Evolutionary conservation across 2,797 vertebrate species (phyloP), one percentile per base, ranked within the genome.

Genomic region (Fringilla coelebs): DNA sequence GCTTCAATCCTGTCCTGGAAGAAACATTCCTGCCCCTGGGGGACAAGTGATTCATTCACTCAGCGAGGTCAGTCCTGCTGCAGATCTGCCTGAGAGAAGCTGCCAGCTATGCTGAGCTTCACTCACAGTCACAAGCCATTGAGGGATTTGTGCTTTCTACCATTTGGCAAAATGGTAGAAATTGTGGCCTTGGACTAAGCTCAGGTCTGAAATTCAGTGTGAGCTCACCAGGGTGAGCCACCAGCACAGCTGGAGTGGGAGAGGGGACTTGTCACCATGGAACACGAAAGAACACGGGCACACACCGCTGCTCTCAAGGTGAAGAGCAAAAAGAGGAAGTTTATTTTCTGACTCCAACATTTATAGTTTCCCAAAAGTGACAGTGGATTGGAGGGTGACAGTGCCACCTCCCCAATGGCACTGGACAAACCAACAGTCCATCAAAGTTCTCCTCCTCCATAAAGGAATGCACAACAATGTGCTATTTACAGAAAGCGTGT

Each of bases 11-110:
- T 89, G 90, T 87, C 94, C 94, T 93, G 85, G 93, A 95, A 97
- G 91, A 94, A 95, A 82, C 89, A 97, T 97, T 96, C 87, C 88
- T 97, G 90, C 96, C 94, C 95, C 34, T 40, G 91, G 96, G 97
- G 94, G 96, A 96, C 93, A 96, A 96, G 95, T 92, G 95, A 97
- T 96, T 97, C 93, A 95, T 96, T 92, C 90, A 94, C 85, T 58
- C 90, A 66, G 14, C 93, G 96, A 95, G 97, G 96, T 96, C 97
- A 97, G 89, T 95, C 85, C 91, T 95, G 93, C 85, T 90, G 67
- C 93, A 82, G 92, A 90, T 76, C 80, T 93, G 86, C 73, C 77
- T 65, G 8, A 68, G 55, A 86, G 79, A 80, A 90, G 62, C 94
- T 94, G 89, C 93, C 84, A 93, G 76, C 65, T 91, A 1, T 38